phyloP scores from a whole-genome alignment of 1,140 invertebrate genomes.

The Aphelenchoides besseyi region DNA sequence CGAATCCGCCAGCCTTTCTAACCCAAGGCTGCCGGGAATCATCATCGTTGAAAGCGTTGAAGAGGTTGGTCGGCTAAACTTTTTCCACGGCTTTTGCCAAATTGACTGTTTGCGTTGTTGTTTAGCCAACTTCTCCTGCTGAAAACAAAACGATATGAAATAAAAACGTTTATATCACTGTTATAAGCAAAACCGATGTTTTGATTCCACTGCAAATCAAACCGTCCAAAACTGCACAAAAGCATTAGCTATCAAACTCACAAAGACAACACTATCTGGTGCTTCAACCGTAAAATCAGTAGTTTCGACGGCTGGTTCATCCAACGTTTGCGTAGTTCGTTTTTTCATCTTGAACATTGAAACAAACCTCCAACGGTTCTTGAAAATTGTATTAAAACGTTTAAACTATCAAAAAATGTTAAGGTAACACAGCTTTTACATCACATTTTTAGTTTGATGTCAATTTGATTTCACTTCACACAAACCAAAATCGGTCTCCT shows the following conservation, averaged over 20 bases:
- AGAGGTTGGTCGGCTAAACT: not conserved
- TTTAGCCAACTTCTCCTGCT: conserved; percentile 25
- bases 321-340: not conserved
- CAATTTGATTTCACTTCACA: too few relatives aligned
- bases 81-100: conserved; percentile 29
- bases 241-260: conserved; percentile 1
- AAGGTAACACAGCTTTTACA: not conserved
- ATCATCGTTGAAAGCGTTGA: conserved; percentile 4
- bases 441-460: not conserved
- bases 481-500: too few relatives aligned
- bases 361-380: not conserved
- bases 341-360: not conserved
- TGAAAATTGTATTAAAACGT: conserved; percentile 1
- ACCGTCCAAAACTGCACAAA: too few relatives aligned
- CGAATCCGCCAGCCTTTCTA: not conserved
- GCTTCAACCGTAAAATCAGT: not conserved
- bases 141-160: conserved; percentile 5
- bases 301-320: not conserved
- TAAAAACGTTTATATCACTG: too few relatives aligned
- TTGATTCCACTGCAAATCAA: too few relatives aligned
- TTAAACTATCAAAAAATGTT: conserved; percentile 4
- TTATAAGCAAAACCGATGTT: too few relatives aligned
- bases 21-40: not conserved
- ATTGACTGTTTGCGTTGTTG: conserved; percentile 22
- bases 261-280: not conserved